Percentiles rank a stretch among this genome's conserved stretches.
Conservation (phyloP, 2,113 vertebrate species). For the Pelodiscus sinensis region DNA sequence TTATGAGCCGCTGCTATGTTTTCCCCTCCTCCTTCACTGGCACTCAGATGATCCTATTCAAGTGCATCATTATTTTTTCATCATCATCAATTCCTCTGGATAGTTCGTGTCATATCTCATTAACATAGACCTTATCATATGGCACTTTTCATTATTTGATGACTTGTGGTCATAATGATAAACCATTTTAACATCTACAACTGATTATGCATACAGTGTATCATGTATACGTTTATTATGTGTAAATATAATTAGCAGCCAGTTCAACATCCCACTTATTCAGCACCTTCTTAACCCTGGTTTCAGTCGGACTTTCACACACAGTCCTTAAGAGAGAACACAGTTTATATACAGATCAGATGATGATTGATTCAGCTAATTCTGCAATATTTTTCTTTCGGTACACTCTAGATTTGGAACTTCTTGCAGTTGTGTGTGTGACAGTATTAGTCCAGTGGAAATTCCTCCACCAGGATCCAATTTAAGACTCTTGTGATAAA, state of each 20-base stretch:
- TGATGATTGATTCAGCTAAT: neutral
- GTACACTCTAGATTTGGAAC: rapidly evolving
- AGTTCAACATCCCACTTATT: neutral
- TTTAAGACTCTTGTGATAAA: neutral
- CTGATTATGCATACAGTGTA: rapidly evolving
- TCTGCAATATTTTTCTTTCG: neutral
- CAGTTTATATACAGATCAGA: rapidly evolving
- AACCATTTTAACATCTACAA: rapidly evolving
- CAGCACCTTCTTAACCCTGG: neutral
- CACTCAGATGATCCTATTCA: rapidly evolving
- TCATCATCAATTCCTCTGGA: rapidly evolving
- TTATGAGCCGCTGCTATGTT: rapidly evolving
- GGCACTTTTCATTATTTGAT: rapidly evolving
- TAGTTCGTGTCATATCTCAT: rapidly evolving
- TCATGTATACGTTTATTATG: neutral
- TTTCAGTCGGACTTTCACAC: neutral
- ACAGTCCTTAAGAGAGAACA: rapidly evolving
- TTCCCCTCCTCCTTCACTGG: rapidly evolving
- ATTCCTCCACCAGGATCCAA: neutral
- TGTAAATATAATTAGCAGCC: neutral
- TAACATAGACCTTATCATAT: neutral
- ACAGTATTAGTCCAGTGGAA: neutral
- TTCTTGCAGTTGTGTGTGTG: rapidly evolving
- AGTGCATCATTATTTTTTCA: neutral
- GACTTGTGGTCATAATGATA: too few relatives aligned